phyloP scores from a whole-genome alignment of 2,113 vertebrate genomes.

The Onychostruthus taczanowskii region DNA sequence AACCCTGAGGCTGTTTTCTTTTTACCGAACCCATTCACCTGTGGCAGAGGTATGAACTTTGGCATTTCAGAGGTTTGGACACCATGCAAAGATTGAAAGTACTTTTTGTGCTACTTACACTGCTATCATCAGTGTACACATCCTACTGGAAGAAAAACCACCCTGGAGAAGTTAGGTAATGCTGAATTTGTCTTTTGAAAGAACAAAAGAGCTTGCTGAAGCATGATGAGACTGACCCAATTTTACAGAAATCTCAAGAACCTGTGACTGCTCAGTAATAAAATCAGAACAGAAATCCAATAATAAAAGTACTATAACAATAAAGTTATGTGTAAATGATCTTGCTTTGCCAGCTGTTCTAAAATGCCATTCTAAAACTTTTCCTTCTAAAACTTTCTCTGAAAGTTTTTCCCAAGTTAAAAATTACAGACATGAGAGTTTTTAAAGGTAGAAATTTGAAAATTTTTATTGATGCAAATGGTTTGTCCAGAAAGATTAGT shows the following conservation, averaged over 20 bases:
- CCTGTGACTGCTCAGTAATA: neutral
- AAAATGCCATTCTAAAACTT: neutral
- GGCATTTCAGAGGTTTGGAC: neutral
- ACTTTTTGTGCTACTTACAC: neutral
- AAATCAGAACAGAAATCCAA: neutral
- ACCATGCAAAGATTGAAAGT: neutral
- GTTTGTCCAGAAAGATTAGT: neutral
- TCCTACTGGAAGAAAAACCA: neutral
- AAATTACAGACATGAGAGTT: neutral
- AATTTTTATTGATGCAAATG: neutral
- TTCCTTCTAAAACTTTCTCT: neutral
- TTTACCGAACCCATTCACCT: neutral
- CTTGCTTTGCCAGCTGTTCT: neutral
- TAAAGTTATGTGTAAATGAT: neutral
- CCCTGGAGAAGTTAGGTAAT: neutral
- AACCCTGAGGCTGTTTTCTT: neutral
- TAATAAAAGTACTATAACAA: neutral
- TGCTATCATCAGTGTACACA: neutral
- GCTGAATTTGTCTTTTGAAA: neutral
- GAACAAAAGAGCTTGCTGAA: neutral
- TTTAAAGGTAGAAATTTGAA: neutral
- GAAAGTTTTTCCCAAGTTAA: neutral
- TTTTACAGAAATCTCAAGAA: neutral
- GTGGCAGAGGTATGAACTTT: neutral
- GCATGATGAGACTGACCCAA: neutral